These are phyloP conservation scores for Trichopria drosophilae DNA, from an alignment of 2,888 invertebrate genomes.

Conservation along the genomic window DNA sequence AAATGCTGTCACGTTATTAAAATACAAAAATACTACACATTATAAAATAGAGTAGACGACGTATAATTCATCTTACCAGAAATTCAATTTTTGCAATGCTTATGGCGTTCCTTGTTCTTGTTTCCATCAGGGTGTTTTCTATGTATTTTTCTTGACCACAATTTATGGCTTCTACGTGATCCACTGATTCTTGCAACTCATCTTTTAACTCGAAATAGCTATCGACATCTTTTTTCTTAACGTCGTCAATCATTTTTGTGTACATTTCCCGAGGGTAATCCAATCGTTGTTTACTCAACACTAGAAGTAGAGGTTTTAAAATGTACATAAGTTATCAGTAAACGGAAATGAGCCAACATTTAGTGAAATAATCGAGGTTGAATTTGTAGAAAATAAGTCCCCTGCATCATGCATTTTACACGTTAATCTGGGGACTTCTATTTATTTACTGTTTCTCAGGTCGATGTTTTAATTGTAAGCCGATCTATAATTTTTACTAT, in stretches of 20 bases:
- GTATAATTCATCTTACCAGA: conserved; percentile 39
- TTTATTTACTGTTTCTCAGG: no score
- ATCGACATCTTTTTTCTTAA: conserved; percentile 60
- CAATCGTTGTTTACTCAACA: conserved; percentile 63
- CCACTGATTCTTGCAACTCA: conserved; percentile 62
- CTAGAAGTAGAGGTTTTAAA: no score
- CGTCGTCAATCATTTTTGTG: conserved; percentile 62
- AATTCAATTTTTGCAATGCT: conserved; percentile 44
- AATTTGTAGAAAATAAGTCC: no score
- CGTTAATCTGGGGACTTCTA: no score
- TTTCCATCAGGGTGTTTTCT: conserved; percentile 40
- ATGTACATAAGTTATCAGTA: no score
- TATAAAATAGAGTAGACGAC: not conserved
- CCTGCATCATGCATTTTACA: no score
- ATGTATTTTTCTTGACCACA: conserved; percentile 61
- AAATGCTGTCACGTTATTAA: not conserved
- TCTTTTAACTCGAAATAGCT: conserved; percentile 62
- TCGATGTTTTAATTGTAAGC: no score
- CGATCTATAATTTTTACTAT: no score
- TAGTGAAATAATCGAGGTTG: no score
- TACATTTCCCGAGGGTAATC: conserved; percentile 64
- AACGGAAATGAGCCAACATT: no score
- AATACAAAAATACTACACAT: conserved; percentile 3
- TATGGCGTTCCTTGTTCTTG: conserved; percentile 45
- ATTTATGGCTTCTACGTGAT: conserved; percentile 64